Conservation (phyloP, 2,113 vertebrate genomes). For the Pardalotus punctatus region DNA sequence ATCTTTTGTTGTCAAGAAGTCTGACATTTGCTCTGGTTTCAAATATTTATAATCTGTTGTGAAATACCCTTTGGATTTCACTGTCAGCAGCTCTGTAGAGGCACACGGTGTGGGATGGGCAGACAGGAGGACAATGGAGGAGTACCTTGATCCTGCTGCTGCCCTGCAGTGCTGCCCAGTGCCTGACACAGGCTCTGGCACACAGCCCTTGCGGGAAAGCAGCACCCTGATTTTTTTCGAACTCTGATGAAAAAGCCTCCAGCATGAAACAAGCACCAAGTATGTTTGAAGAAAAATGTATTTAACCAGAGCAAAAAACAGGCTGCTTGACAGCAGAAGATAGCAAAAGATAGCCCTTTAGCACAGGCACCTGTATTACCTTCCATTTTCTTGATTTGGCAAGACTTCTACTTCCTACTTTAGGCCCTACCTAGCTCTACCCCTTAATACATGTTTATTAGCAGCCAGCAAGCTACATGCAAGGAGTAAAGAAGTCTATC, state of each 20-base stretch:
- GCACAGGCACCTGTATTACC: neutral
- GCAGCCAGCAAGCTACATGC: neutral
- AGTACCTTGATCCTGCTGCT: neutral
- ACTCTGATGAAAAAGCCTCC: neutral
- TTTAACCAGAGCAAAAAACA: neutral
- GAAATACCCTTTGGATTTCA: constrained; percentile 1
- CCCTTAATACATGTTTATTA: neutral
- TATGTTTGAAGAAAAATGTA: accelerated
- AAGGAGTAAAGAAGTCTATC: neutral
- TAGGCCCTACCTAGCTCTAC: neutral
- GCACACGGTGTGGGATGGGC: accelerated
- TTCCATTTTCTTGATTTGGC: constrained; percentile 3
- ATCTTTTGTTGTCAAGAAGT: neutral
- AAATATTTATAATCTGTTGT: neutral
- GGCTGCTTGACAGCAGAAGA: neutral
- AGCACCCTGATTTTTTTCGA: neutral
- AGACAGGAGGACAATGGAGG: neutral
- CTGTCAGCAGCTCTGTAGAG: neutral
- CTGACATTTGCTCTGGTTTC: constrained; percentile 26
- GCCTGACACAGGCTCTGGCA: neutral
- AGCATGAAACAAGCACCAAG: neutral
- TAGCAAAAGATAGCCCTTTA: neutral
- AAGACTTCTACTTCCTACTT: neutral
- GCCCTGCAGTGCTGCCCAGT: neutral
- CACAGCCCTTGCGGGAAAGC: neutral